Conservation (phyloP, 2,113 vertebrate species). For the Notothenia rossii region DNA sequence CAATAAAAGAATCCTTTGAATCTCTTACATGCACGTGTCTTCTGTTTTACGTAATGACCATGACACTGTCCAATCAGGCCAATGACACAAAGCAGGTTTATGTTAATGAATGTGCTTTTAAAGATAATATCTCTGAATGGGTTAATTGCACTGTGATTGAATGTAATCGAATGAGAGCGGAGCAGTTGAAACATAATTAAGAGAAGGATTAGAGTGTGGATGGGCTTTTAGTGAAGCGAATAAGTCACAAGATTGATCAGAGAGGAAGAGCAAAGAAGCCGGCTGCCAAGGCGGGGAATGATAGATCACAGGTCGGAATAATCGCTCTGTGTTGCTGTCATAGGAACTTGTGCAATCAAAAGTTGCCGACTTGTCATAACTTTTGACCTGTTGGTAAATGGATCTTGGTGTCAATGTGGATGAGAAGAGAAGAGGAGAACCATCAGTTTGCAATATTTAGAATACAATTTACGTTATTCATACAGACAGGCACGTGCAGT, state of each 20-base stretch:
- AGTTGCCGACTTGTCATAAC: constrained; percentile 18
- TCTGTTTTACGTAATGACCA: constrained; percentile 3
- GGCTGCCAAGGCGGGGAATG: constrained; percentile 36
- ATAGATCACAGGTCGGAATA: constrained; percentile 46
- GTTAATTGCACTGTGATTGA: constrained; percentile 65
- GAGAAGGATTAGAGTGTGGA: constrained; percentile 58
- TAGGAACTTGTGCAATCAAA: constrained; percentile 36
- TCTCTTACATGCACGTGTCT: background rate
- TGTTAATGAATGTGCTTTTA: constrained; percentile 46
- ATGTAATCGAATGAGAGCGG: constrained; percentile 67
- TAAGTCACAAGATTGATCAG: constrained; percentile 72
- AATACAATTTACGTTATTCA: constrained; percentile 38
- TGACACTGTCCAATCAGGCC: constrained; percentile 20
- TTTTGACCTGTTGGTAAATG: constrained; percentile 43
- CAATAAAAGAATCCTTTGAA: background rate
- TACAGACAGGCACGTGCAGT: constrained; percentile 23
- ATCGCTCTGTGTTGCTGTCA: constrained; percentile 34
- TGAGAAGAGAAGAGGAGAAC: background rate
- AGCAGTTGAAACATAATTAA: constrained; percentile 73
- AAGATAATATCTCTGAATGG: constrained; percentile 61
- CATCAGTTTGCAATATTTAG: constrained; percentile 17
- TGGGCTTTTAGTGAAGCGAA: constrained; percentile 61
- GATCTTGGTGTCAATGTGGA: constrained; percentile 24
- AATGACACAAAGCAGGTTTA: constrained; percentile 28
- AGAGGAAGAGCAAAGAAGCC: constrained; percentile 30